A percentile compares a stretch with the other conserved stretches of the same genome.
phyloP scores from a whole-genome alignment of 2,113 vertebrate genomes.

The Benitochromis conjunctus region DNA sequence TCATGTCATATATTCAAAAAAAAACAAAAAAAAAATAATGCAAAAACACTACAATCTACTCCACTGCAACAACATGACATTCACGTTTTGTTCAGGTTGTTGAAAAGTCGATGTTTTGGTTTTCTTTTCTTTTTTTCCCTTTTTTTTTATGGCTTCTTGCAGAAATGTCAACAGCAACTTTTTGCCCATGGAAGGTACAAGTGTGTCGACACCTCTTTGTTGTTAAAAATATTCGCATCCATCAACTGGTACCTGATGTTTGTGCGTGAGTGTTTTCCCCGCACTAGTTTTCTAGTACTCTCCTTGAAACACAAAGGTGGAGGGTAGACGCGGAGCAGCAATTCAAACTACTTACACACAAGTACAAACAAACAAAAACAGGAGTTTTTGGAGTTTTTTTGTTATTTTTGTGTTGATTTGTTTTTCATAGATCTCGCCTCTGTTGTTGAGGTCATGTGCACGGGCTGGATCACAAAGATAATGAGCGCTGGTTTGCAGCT shows the following conservation, averaged over 20 bases:
- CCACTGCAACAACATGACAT: neutral
- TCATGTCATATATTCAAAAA: neutral
- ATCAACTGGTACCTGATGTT: conserved; percentile 15
- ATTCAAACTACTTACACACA: neutral
- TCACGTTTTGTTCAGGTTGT: neutral
- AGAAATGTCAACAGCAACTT: conserved; percentile 54
- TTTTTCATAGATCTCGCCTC: neutral
- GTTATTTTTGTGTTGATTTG: neutral
- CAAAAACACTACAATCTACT: neutral
- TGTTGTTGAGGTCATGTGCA: neutral
- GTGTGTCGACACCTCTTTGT: neutral
- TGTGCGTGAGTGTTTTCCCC: neutral
- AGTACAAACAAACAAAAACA: conserved; percentile 20
- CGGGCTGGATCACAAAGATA: neutral
- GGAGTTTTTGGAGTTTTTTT: neutral
- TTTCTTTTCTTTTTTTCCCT: neutral
- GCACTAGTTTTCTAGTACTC: neutral
- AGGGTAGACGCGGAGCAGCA: neutral
- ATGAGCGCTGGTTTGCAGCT: neutral
- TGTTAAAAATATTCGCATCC: conserved; percentile 6
- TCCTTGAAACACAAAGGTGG: neutral
- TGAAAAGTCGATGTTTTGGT: neutral
- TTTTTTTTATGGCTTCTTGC: conserved; percentile 16
- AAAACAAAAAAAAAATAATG: neutral
- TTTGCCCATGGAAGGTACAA: neutral